Base-by-base conservation (phyloP, 1,140 invertebrate genomes). In the Drosophila ironensis region DNA sequence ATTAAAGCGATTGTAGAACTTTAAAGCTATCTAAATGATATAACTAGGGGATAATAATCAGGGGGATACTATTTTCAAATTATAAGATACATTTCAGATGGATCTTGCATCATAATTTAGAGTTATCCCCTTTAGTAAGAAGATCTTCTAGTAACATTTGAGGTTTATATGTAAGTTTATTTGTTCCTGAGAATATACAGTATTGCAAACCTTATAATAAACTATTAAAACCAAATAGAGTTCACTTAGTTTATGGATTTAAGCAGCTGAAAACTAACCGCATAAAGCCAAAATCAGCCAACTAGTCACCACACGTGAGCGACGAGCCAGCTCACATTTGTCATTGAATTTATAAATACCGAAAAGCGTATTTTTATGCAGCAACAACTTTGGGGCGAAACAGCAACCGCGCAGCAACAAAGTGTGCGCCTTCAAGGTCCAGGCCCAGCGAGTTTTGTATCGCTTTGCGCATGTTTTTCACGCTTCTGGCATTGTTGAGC, bases 281-380 rank as follows among this genome's bases (percentile, higher is more conserved):
- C 2, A 22, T 22, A 22, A n/a, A 30, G 28, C 33, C 12, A 16
- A 37, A 37, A 37, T 12, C 7, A 33, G 56, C 51, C 8, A 33
- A 20, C 16, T 4, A 2, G 19, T 12, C 56, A 42, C 3, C 16
- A 16, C 51, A 42, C 20, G 51, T 16, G n/a, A n/a, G n/a, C n/a
- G n/a, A n/a, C n/a, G n/a, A n/a, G n/a, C n/a, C n/a, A n/a, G n/a
- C n/a, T 28, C 17, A 14, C 44, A 27, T 69, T 44, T 72, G 68
- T 52, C 68, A 72, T 71, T 72, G 68, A 72, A 71, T 50, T 61
- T 72, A 75, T 69, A 75, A 75, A 75, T 75, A 54, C 44, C 28
- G 12, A 47, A 40, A 22, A 33, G 14, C 42, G 37, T 61, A 69
- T 74, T 63, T 68, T 47, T 24, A 67, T 48, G 38, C 20, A 53